Percentiles rank a stretch among this genome's conserved stretches.
Conservation (phyloP, 2,888 invertebrate genomes). For the Falcaria lacertinaria region DNA sequence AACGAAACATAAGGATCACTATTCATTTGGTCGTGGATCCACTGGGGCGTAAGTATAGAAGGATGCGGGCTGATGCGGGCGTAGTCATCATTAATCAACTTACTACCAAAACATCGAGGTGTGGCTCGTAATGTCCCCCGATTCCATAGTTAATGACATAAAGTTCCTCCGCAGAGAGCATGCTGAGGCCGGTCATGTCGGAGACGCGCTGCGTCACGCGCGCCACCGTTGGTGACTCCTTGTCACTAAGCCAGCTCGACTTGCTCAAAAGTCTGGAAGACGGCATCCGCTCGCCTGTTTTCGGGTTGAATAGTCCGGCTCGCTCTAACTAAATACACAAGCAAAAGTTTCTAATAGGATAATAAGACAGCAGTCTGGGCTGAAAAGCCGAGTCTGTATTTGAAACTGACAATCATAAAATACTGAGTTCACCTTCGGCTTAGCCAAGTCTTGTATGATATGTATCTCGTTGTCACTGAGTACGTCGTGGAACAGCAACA, state of each 20-base stretch:
- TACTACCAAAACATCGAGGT: background rate
- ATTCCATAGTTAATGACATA: background rate
- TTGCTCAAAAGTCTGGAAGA: slow-evolving; percentile 98
- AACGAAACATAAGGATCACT: too few species aligned
- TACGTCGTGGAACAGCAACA: slow-evolving; percentile 93
- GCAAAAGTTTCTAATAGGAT: too few species aligned
- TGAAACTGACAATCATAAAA: too few species aligned
- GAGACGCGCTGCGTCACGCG: slow-evolving; percentile 97
- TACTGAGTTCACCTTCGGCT: slow-evolving; percentile 84
- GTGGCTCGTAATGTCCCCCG: background rate
- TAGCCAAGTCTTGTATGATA: slow-evolving; percentile 89
- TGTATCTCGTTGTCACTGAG: slow-evolving; percentile 93
- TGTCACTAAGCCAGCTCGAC: slow-evolving; percentile 98
- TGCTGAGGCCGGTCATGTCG: slow-evolving; percentile 63
- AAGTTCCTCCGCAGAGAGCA: background rate
- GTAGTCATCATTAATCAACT: slow-evolving; percentile 2
- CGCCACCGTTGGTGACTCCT: slow-evolving; percentile 97
- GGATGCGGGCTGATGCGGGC: too few species aligned
- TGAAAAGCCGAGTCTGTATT: too few species aligned
- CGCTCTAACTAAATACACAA: slow-evolving; percentile 85
- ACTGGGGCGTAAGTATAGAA: too few species aligned
- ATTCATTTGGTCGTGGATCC: too few species aligned
- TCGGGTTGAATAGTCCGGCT: slow-evolving; percentile 96
- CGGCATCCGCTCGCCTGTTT: slow-evolving; percentile 93
- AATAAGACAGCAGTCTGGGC: too few species aligned